Percentiles rank a stretch among this genome's conserved stretches.
phyloP scores from a whole-genome alignment of 2,113 vertebrate genomes.

The Pollimyrus isidori region DNA sequence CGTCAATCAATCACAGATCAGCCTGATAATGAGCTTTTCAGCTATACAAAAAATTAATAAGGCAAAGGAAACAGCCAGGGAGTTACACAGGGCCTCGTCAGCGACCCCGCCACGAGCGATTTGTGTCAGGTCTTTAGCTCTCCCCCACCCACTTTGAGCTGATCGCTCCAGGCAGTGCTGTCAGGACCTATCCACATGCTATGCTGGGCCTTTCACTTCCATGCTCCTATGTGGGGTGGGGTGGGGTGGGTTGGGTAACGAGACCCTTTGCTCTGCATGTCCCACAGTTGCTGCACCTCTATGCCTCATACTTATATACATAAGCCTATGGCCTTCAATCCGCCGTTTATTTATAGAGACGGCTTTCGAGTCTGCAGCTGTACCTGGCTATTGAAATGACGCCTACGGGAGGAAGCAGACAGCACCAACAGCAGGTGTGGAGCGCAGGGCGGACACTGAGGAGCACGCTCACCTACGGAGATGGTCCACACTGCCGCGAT shows the following conservation, averaged over 20 bases:
- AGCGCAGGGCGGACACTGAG: neutral
- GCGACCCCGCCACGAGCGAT: no score
- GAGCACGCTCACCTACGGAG: slow-evolving; percentile 75
- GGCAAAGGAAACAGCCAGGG: neutral
- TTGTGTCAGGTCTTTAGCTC: neutral
- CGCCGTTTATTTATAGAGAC: neutral
- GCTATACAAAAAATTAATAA: neutral
- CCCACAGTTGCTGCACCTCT: neutral
- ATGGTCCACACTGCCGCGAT: slow-evolving; percentile 98
- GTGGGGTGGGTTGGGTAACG: neutral
- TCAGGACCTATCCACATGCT: neutral
- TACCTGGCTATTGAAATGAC: neutral
- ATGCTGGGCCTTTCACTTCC: neutral
- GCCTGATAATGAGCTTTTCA: neutral
- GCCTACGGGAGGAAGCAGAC: neutral
- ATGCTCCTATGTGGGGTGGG: neutral
- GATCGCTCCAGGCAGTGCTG: neutral
- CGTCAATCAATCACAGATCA: neutral
- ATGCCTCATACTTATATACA: neutral
- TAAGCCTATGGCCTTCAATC: neutral
- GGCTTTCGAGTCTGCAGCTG: neutral
- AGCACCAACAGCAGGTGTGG: neutral
- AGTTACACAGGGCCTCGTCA: neutral
- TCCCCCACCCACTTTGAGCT: neutral
- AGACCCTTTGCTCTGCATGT: neutral